Conservation (phyloP, 2,113 vertebrate genomes). For the Notarius quadriscutis region DNA sequence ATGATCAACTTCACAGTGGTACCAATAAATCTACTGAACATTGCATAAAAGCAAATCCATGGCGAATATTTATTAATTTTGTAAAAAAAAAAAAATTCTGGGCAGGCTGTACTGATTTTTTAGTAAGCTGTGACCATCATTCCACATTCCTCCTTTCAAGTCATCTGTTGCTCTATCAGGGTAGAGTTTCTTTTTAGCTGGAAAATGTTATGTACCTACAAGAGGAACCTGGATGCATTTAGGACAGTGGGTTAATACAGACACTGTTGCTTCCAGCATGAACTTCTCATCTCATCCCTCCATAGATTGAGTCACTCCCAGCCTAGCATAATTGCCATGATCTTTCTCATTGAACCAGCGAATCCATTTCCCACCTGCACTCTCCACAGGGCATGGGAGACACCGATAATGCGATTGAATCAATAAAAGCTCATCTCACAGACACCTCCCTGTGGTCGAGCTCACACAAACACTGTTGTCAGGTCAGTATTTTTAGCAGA, state of each 20-base stretch:
- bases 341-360: slow-evolving; percentile 59
- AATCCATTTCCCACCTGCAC: slow-evolving; percentile 52
- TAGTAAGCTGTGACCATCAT: background rate
- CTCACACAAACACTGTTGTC: slow-evolving; percentile 36
- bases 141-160: background rate
- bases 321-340: slow-evolving; percentile 55
- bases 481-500: slow-evolving; percentile 14
- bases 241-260: background rate
- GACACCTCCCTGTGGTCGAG: slow-evolving; percentile 39
- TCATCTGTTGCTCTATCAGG: background rate
- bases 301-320: slow-evolving; percentile 40
- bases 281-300: background rate
- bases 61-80: background rate
- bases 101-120: background rate
- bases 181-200: background rate
- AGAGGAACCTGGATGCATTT: background rate
- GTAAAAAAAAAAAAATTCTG: background rate
- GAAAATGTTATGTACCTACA: background rate
- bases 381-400: slow-evolving; percentile 47
- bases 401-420: slow-evolving; percentile 64
- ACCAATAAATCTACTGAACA: background rate
- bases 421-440: slow-evolving; percentile 58
- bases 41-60: background rate
- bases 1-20: background rate
- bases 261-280: background rate